A percentile compares a stretch with the other conserved stretches of the same genome.
phyloP scores from a whole-genome alignment of 2,113 vertebrate genomes.

The Amblyornis subalaris region DNA sequence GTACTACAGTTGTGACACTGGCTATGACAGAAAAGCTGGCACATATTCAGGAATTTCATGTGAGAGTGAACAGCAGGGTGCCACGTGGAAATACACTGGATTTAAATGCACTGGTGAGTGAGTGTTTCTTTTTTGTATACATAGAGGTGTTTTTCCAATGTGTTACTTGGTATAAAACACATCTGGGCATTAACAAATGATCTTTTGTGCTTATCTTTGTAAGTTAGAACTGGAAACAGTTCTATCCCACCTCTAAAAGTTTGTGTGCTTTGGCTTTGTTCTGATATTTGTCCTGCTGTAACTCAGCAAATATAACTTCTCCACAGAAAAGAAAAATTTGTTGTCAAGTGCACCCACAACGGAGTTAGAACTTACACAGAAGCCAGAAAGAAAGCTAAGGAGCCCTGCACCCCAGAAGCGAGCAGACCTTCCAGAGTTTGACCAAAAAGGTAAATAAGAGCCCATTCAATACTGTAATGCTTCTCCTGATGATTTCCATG shows the following conservation, averaged over 20 bases:
- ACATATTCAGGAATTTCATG: background rate
- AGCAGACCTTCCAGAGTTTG: background rate
- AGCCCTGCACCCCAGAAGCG: background rate
- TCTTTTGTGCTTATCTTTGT: background rate
- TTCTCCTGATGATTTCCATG: background rate
- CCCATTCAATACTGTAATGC: background rate
- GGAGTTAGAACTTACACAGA: background rate
- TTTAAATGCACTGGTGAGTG: constrained; percentile 35
- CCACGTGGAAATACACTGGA: background rate
- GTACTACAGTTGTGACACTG: background rate
- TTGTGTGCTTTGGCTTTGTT: background rate
- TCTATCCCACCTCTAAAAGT: background rate
- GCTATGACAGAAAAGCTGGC: background rate
- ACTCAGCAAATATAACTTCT: background rate
- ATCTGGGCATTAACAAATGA: background rate
- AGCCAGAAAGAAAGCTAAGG: background rate
- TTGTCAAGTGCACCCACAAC: rapidly evolving
- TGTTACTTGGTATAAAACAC: background rate
- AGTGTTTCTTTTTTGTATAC: background rate
- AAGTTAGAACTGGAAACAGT: background rate
- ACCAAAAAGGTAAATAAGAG: background rate
- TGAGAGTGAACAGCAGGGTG: rapidly evolving
- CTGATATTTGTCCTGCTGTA: background rate
- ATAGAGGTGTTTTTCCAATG: background rate
- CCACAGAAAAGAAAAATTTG: background rate